Conservation (phyloP, 2,888 invertebrate species). For the Idaea dimidiata region DNA sequence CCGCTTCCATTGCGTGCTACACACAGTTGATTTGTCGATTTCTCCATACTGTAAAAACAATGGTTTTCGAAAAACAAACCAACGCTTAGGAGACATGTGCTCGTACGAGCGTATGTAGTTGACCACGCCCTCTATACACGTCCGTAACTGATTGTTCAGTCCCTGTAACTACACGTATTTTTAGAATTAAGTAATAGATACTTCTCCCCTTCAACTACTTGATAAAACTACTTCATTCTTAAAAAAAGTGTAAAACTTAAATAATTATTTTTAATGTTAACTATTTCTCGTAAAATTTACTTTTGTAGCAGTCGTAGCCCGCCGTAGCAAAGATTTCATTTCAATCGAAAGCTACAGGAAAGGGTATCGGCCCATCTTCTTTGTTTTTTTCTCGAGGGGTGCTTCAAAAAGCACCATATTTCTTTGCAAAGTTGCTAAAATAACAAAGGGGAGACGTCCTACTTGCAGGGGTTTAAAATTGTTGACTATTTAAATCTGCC, state of each 20-base stretch:
- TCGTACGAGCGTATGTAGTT: too few relatives aligned
- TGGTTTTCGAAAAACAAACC: too few relatives aligned
- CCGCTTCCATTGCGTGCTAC: too few relatives aligned
- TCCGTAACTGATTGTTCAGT: too few relatives aligned
- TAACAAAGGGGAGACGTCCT: neutral
- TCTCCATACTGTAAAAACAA: too few relatives aligned
- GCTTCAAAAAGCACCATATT: slow-evolving; percentile 1
- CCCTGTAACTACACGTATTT: neutral
- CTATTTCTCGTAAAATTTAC: too few relatives aligned
- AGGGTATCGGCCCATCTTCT: neutral
- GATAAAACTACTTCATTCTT: neutral
- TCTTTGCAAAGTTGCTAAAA: neutral
- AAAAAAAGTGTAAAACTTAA: neutral
- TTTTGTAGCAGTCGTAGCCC: too few relatives aligned
- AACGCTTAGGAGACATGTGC: too few relatives aligned
- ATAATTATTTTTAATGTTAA: neutral
- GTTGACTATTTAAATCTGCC: slow-evolving; percentile 41
- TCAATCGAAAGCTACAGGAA: neutral
- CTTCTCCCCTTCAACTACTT: neutral
- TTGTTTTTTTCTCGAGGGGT: neutral
- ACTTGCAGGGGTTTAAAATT: slow-evolving; percentile 24
- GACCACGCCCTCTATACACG: too few relatives aligned
- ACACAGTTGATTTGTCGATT: too few relatives aligned
- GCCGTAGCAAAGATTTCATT: neutral
- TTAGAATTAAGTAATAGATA: neutral